Percentiles rank a stretch among this genome's conserved stretches.
These are phyloP conservation scores for Caenorhabditis auriculariae DNA, from an alignment of 2,888 invertebrate species.

Conservation along the genomic window DNA sequence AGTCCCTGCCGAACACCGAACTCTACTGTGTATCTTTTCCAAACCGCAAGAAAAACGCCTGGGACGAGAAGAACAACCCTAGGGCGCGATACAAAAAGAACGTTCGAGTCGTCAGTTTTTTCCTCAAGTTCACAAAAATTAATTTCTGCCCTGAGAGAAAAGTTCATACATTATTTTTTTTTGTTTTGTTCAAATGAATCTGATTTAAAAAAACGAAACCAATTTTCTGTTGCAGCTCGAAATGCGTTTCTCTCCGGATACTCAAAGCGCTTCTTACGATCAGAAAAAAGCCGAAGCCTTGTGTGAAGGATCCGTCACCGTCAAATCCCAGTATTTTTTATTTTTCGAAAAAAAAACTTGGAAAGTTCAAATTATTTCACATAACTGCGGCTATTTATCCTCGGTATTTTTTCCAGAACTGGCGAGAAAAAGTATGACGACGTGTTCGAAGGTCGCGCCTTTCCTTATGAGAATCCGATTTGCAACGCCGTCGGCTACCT, in stretches of 20 bases:
- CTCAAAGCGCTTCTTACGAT: slow-evolving; percentile 27
- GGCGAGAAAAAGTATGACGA: slow-evolving; percentile 19
- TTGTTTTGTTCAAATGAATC: too few relatives aligned
- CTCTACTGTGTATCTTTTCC: slow-evolving; percentile 37
- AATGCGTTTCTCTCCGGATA: slow-evolving; percentile 30
- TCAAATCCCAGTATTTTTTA: too few relatives aligned
- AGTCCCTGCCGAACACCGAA: slow-evolving; percentile 19
- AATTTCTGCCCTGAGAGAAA: too few relatives aligned
- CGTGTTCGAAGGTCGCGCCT: slow-evolving; percentile 37
- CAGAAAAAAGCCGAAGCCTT: slow-evolving; percentile 23
- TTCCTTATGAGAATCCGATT: slow-evolving; percentile 18
- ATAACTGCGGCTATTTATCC: too few relatives aligned
- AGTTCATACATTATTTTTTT: too few relatives aligned
- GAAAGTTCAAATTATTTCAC: too few relatives aligned
- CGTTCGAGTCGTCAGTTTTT: slow-evolving; percentile 29
- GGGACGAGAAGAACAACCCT: slow-evolving; percentile 18
- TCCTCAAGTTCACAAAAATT: too few relatives aligned
- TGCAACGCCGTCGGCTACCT: slow-evolving; percentile 25
- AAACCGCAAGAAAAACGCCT: slow-evolving; percentile 23
- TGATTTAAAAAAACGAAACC: too few relatives aligned
- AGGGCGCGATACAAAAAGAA: slow-evolving; percentile 36
- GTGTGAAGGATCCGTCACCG: too few relatives aligned
- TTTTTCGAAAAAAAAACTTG: too few relatives aligned
- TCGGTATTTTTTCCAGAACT: neutral
- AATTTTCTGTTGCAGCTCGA: slow-evolving; percentile 29